Evolutionary conservation across 1,140 invertebrate genomes (phyloP).

Genomic region (Drosophila pruinosa): DNA sequence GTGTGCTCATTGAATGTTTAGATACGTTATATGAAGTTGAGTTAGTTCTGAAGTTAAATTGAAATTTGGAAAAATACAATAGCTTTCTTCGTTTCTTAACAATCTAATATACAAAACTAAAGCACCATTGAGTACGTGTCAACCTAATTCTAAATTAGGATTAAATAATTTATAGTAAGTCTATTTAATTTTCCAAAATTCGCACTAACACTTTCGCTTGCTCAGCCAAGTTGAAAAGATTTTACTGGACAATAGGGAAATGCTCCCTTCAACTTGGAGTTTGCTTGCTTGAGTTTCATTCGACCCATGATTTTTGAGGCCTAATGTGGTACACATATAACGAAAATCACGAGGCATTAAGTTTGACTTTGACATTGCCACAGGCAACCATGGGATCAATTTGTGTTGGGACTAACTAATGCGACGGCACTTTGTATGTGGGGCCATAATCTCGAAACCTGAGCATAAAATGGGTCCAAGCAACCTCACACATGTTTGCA

Average conservation of each 20-base stretch:
- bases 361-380: slow-evolving; percentile 43
- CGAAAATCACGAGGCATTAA: slow-evolving; percentile 57
- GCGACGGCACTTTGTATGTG: slow-evolving; percentile 1
- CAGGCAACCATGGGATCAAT: slow-evolving; percentile 46
- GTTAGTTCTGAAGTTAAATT: neutral
- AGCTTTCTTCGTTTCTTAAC: neutral
- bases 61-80: neutral
- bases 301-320: slow-evolving; percentile 30
- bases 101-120: neutral
- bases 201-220: neutral
- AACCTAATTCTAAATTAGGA: neutral
- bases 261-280: slow-evolving; percentile 25
- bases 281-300: slow-evolving; percentile 15
- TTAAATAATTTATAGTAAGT: slow-evolving; percentile 58
- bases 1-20: neutral
- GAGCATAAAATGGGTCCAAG: neutral
- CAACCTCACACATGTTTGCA: slow-evolving; percentile 63
- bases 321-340: slow-evolving; percentile 62
- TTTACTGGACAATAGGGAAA: slow-evolving; percentile 29
- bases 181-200: slow-evolving; percentile 52
- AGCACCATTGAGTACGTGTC: neutral
- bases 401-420: slow-evolving; percentile 15
- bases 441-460: slow-evolving; percentile 12
- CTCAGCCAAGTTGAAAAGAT: slow-evolving; percentile 24
- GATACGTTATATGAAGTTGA: too few relatives aligned